Evolutionary conservation across 2,888 invertebrate genomes (phyloP).

Genomic region (Caenorhabditis wallacei): DNA sequence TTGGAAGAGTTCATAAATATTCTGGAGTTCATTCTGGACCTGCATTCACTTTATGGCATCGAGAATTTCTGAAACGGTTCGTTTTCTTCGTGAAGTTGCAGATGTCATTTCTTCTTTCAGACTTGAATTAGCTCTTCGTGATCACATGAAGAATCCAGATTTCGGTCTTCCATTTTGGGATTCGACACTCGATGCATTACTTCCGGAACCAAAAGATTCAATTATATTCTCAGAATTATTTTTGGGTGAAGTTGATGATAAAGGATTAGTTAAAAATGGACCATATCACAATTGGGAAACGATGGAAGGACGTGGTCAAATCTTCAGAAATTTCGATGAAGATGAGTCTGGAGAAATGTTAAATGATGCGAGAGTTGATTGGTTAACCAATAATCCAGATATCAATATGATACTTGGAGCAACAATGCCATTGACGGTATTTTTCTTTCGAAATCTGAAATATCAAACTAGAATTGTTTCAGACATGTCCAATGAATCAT

Average conservation of each 20-base stretch:
- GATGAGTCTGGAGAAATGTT: conserved; percentile 76
- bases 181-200: conserved; percentile 82
- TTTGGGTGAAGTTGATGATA: conserved; percentile 81
- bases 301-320: conserved; percentile 76
- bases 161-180: conserved; percentile 84
- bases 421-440: conserved; percentile 68
- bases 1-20: conserved; percentile 75
- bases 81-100: background rate
- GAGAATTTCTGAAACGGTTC: conserved; percentile 79
- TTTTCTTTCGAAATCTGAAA: background rate
- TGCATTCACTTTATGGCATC: conserved; percentile 80
- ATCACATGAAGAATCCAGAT: conserved; percentile 75
- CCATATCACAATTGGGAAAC: conserved; percentile 83
- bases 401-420: conserved; percentile 69
- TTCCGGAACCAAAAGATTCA: conserved; percentile 83
- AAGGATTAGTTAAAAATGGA: conserved; percentile 83
- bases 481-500: conserved; percentile 74
- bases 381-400: conserved; percentile 67
- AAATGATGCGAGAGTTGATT: conserved; percentile 77
- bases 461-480: background rate
- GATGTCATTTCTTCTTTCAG: conserved; percentile 59
- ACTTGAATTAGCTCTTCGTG: conserved; percentile 77
- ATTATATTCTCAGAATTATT: conserved; percentile 83
- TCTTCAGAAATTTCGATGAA: conserved; percentile 63
- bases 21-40: conserved; percentile 81